Percentiles rank a stretch among this genome's conserved stretches.
These are phyloP conservation scores for Hippocampus zosterae DNA, from an alignment of 2,113 vertebrate species.

Conservation along the genomic window DNA sequence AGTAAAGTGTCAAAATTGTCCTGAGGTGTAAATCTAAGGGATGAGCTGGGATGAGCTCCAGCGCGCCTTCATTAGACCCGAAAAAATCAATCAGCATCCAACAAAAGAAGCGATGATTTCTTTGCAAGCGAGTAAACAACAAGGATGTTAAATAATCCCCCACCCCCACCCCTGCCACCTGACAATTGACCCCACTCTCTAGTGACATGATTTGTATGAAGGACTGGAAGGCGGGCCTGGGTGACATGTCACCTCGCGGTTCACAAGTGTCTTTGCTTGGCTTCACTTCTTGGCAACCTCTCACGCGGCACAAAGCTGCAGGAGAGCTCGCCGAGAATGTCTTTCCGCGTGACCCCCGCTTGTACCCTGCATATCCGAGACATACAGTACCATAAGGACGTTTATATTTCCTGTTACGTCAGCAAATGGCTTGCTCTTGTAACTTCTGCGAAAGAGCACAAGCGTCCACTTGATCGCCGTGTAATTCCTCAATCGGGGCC, in stretches of 20 bases:
- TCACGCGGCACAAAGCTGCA: constrained; percentile 5
- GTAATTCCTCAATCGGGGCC: background rate
- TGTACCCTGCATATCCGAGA: too few relatives aligned
- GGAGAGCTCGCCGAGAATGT: background rate
- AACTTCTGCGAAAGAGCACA: background rate
- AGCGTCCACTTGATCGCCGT: background rate
- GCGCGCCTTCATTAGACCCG: too few relatives aligned
- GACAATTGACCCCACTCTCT: background rate
- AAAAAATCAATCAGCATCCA: too few relatives aligned
- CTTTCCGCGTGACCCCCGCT: background rate
- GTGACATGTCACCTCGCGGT: background rate
- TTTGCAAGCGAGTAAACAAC: background rate
- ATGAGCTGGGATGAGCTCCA: too few relatives aligned
- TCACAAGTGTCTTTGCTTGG: constrained; percentile 1
- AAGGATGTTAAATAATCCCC: background rate
- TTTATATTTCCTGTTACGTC: background rate
- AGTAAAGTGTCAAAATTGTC: too few relatives aligned
- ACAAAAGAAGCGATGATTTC: too few relatives aligned
- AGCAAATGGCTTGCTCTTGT: background rate
- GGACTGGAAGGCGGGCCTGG: background rate
- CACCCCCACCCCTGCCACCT: background rate
- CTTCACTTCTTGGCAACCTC: background rate
- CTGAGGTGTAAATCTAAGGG: too few relatives aligned
- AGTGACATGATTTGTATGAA: background rate
- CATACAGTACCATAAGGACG: too few relatives aligned